Percentiles rank a stretch among this genome's conserved stretches.
Conservation (phyloP, 2,888 invertebrate genomes). For the Cerceris ruficornis region DNA sequence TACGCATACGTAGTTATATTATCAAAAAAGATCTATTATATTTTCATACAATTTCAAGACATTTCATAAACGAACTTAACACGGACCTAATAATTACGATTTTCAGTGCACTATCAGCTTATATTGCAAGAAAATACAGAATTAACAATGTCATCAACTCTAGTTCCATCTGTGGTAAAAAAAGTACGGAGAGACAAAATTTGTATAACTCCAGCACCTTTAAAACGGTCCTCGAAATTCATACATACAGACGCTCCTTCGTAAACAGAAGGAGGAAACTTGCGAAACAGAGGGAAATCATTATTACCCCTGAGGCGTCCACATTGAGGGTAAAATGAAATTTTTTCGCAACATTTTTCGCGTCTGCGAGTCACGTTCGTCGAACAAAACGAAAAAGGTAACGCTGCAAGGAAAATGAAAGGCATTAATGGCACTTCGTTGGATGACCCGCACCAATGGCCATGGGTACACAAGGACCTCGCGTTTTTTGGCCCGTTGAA, state of each 20-base stretch:
- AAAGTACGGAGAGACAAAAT: background rate
- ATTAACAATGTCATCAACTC: too few relatives aligned
- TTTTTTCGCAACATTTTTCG: slow-evolving; percentile 52
- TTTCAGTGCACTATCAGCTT: too few relatives aligned
- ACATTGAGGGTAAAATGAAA: slow-evolving; percentile 50
- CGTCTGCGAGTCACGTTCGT: slow-evolving; percentile 36
- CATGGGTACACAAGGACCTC: background rate
- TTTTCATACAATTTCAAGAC: too few relatives aligned
- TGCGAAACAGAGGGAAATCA: slow-evolving; percentile 13
- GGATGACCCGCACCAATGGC: too few relatives aligned
- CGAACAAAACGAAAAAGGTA: slow-evolving; percentile 17
- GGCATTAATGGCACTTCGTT: slow-evolving; percentile 6
- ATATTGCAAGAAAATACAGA: too few relatives aligned
- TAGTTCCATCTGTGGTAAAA: background rate
- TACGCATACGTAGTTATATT: too few relatives aligned
- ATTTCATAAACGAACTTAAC: too few relatives aligned
- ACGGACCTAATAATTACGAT: too few relatives aligned
- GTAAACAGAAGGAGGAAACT: slow-evolving; percentile 25
- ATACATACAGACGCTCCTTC: background rate
- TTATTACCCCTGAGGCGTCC: slow-evolving; percentile 38
- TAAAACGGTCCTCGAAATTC: background rate
- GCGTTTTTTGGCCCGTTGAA: background rate
- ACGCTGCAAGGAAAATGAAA: slow-evolving; percentile 20
- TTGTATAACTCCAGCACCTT: background rate
- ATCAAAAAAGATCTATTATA: too few relatives aligned